Evolutionary conservation across 2,888 invertebrate genomes (phyloP).

Genomic region (Ptychoptera albimana): DNA sequence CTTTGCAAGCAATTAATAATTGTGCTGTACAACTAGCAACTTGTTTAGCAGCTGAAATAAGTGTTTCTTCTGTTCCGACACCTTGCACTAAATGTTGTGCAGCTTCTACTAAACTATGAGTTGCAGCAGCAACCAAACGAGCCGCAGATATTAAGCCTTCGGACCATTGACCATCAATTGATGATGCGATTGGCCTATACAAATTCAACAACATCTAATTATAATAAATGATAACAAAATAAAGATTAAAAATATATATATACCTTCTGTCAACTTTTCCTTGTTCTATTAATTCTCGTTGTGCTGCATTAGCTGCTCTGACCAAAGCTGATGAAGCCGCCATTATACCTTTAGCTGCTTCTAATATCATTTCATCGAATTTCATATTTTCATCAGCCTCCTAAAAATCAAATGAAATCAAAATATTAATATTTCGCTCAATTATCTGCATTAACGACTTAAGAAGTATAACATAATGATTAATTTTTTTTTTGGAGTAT

Average conservation of each 20-base stretch:
- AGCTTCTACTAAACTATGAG: conserved; percentile 93
- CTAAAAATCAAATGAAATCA: conserved; percentile 31
- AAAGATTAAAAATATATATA: background rate
- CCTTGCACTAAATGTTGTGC: conserved; percentile 94
- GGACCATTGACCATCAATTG: conserved; percentile 96
- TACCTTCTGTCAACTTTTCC: conserved; percentile 69
- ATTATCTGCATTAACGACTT: background rate
- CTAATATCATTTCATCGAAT: conserved; percentile 98
- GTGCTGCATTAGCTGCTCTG: conserved; percentile 92
- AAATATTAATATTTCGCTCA: background rate
- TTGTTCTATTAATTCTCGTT: conserved; percentile 82
- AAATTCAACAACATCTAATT: background rate
- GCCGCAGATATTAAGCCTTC: conserved; percentile 94
- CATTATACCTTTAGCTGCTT: conserved; percentile 95
- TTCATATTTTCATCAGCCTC: conserved; percentile 85
- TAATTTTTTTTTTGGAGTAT: too few relatives aligned
- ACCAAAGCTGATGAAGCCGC: conserved; percentile 94
- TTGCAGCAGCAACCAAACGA: conserved; percentile 89
- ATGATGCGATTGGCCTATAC: conserved; percentile 50
- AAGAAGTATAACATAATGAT: background rate
- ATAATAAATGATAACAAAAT: background rate
- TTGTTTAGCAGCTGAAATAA: conserved; percentile 91
- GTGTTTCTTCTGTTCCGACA: conserved; percentile 81
- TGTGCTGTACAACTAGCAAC: conserved; percentile 97
- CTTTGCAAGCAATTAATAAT: conserved; percentile 93